Conservation (phyloP, 2,113 vertebrate genomes). For the Pyxicephalus adspersus region DNA sequence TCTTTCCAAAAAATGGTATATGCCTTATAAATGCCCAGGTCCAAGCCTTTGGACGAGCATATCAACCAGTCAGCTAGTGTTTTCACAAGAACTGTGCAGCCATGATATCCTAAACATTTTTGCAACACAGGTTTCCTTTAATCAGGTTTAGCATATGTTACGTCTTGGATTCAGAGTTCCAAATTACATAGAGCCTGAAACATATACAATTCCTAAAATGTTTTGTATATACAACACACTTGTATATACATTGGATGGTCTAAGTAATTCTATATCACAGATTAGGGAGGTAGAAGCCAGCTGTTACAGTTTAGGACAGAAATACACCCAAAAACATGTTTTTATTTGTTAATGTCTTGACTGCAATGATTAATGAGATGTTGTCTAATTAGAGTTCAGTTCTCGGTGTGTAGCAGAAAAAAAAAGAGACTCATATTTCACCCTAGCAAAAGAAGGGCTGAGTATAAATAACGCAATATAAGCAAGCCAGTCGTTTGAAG, state of each 20-base stretch:
- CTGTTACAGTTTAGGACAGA: slow-evolving; percentile 41
- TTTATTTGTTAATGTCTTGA: not conserved
- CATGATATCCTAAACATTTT: too few species aligned
- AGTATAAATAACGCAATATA: slow-evolving; percentile 6
- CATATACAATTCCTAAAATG: not conserved
- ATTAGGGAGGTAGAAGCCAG: not conserved
- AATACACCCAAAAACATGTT: not conserved
- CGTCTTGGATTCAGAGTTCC: too few species aligned
- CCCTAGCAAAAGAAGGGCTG: not conserved
- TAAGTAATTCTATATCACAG: slow-evolving; percentile 10
- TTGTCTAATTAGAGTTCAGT: slow-evolving; percentile 20
- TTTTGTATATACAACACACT: slow-evolving; percentile 6
- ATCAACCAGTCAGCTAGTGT: too few species aligned
- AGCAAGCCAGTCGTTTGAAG: slow-evolving; percentile 16
- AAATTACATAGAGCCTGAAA: not conserved
- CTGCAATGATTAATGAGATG: slow-evolving; percentile 45
- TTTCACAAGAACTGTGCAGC: too few species aligned
- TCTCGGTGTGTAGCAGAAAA: not conserved
- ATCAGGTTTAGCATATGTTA: too few species aligned
- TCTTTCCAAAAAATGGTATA: too few species aligned
- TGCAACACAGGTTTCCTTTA: too few species aligned
- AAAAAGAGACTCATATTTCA: slow-evolving; percentile 26
- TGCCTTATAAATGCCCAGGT: too few species aligned
- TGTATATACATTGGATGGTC: not conserved
- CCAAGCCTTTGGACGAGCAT: too few species aligned